Base-by-base conservation (phyloP, 2,113 vertebrate genomes). In the cat (Felis catus) region DNA sequence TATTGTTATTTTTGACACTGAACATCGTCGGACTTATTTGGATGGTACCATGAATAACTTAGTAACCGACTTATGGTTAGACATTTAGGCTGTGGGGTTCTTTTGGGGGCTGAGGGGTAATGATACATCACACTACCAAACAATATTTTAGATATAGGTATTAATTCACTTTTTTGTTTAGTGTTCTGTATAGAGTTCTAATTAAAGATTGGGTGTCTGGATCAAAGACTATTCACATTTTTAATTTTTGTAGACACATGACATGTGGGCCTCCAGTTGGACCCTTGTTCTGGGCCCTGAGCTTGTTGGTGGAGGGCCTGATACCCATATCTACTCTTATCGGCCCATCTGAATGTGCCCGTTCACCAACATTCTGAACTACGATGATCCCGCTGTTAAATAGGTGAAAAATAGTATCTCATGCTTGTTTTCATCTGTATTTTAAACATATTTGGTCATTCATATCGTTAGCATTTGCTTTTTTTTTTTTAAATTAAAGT, bases 1-100 rank as follows among this genome's bases (percentile, higher is more conserved):
- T 79, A 15, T 89, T 95, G 63, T 86, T 71, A 25, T 70, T 95
- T 93, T 96, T 93, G 81, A 91, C 53, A 85, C 11, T 88, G 36
- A 91, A 88, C 4, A 14, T 78, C 45, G 16, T n/a, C 83, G 84
- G 5, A 25, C 61, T 33, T 41, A 66, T 36, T 45, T 81, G 71
- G 58, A 76, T 45, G 36, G 55, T 36, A 16, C n/a, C 18, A 51
- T n/a, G 71, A 90, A n/a, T 83, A 19, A 86, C 39, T 95, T 78
- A 90, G 74, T 65, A 87, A 79, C 14, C 16, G 48, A 70, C 18
- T 89, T 89, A 51, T 53, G 58, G 4, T 78, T 95, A 95, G 51
- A 91, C 23, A n/a, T 19, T 51, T 66, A 45, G 33, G 27, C 27
- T 58, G 7, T 25, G 8, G 31, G 15, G 3, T 19, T 33, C 18